phyloP scores from a whole-genome alignment of 1,140 invertebrate species.

The Wasmannia auropunctata region DNA sequence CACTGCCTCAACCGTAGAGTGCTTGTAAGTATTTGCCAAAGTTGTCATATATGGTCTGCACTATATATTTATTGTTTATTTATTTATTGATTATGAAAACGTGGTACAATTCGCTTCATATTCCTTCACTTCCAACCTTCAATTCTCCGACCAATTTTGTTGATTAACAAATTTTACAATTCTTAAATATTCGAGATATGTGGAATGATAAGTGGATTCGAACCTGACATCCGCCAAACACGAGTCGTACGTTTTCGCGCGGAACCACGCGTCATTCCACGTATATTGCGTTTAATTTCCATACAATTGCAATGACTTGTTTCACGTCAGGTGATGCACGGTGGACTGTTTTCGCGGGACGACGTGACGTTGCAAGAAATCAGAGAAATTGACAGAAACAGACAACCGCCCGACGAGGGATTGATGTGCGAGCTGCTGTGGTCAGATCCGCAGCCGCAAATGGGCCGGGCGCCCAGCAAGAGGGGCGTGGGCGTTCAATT shows the following conservation, averaged over 20 bases:
- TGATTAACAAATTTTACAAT: background rate
- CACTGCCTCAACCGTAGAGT: conserved; percentile 98
- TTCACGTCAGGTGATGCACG: conserved; percentile 93
- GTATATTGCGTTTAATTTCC: background rate
- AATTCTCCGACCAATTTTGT: background rate
- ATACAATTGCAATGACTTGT: background rate
- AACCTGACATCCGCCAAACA: background rate
- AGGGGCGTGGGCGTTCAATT: conserved; percentile 99
- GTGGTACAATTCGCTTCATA: background rate
- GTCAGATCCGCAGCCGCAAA: conserved; percentile 98
- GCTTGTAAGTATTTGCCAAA: conserved; percentile 87
- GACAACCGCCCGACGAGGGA: conserved; percentile 98
- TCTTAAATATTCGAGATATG: background rate
- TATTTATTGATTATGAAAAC: too few species aligned
- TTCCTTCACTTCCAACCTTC: background rate
- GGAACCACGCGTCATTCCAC: background rate
- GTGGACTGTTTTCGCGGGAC: conserved; percentile 96
- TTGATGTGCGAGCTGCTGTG: conserved; percentile 98
- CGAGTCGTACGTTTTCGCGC: background rate
- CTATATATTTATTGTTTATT: background rate
- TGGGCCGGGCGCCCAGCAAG: conserved; percentile 96
- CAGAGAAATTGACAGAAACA: conserved; percentile 93
- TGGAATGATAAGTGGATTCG: background rate
- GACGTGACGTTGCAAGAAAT: conserved; percentile 97
- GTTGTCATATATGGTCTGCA: background rate